Percentiles rank a stretch among this genome's conserved stretches.
Conservation (phyloP, 1,140 invertebrate species). For the Maniola jurtina region DNA sequence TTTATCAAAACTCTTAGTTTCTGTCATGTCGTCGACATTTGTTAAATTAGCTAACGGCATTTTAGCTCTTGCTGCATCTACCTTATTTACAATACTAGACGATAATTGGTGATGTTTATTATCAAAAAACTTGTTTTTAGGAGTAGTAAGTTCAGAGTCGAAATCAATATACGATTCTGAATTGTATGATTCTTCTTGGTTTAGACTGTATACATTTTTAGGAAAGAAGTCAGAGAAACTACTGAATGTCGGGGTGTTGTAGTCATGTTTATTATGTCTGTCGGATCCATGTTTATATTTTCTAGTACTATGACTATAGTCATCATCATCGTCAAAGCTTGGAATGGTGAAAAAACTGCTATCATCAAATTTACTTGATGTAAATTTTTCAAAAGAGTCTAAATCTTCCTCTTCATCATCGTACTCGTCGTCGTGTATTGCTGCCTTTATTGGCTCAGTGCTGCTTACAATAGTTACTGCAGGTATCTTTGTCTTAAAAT, state of each 20-base stretch:
- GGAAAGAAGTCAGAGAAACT: constrained; percentile 61
- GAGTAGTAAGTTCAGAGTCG: constrained; percentile 65
- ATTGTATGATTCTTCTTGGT: constrained; percentile 52
- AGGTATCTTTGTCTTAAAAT: constrained; percentile 61
- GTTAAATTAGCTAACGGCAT: constrained; percentile 48
- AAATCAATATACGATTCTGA: constrained; percentile 65
- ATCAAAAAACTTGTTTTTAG: constrained; percentile 71
- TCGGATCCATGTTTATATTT: constrained; percentile 39
- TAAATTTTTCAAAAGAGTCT: constrained; percentile 53
- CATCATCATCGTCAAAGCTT: constrained; percentile 52
- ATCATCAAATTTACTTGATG: constrained; percentile 56
- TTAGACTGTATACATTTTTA: constrained; percentile 49
- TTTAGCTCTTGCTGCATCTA: constrained; percentile 58
- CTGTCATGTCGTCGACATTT: constrained; percentile 50
- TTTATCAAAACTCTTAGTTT: constrained; percentile 55
- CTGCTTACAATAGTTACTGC: constrained; percentile 39
- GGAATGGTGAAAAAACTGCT: constrained; percentile 59
- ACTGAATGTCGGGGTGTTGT: constrained; percentile 49
- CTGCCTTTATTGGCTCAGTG: constrained; percentile 25
- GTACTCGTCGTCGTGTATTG: constrained; percentile 29
- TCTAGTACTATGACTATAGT: constrained; percentile 43
- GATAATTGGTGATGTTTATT: constrained; percentile 65
- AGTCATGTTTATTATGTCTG: constrained; percentile 50
- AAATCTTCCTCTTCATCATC: constrained; percentile 55
- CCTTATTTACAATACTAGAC: constrained; percentile 62